Percentiles rank a stretch among this genome's conserved stretches.
Evolutionary conservation across 2,888 invertebrate genomes (phyloP).

Genomic region (Alloplasta piceator): DNA sequence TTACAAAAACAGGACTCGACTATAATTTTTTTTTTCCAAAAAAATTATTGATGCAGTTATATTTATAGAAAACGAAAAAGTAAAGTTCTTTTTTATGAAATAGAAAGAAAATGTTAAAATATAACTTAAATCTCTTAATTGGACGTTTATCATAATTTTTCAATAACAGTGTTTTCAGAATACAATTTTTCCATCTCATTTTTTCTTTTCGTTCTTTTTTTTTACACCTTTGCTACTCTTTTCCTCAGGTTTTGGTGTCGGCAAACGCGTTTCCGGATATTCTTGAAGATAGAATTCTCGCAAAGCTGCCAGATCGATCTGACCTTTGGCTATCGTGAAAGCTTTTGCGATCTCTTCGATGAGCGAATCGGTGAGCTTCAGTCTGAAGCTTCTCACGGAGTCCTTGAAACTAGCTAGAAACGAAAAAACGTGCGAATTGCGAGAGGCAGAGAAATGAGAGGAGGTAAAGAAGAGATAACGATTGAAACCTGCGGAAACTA

Average conservation of each 20-base stretch:
- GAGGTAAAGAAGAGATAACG: background rate
- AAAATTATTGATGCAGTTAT: too few relatives aligned
- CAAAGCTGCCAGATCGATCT: slow-evolving; percentile 79
- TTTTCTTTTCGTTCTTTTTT: slow-evolving; percentile 64
- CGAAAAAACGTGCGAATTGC: background rate
- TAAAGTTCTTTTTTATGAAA: too few relatives aligned
- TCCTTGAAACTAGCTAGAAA: slow-evolving; percentile 78
- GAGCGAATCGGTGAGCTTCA: slow-evolving; percentile 79
- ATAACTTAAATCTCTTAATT: too few relatives aligned
- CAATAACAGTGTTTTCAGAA: too few relatives aligned
- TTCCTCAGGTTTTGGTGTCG: slow-evolving; percentile 73
- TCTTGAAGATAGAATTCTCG: slow-evolving; percentile 81
- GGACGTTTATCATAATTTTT: too few relatives aligned
- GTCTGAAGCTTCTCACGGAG: slow-evolving; percentile 79
- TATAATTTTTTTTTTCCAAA: too few relatives aligned
- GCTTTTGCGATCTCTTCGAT: slow-evolving; percentile 74
- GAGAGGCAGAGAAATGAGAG: background rate
- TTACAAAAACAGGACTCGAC: too few relatives aligned
- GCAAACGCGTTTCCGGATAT: slow-evolving; percentile 82
- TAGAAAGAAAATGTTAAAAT: too few relatives aligned
- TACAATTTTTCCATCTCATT: slow-evolving; percentile 22
- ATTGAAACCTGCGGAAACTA: slow-evolving; percentile 71
- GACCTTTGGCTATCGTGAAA: slow-evolving; percentile 71
- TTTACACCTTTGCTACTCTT: slow-evolving; percentile 74
- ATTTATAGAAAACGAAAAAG: too few relatives aligned